Evolutionary conservation across 2,113 vertebrate genomes (phyloP).

Genomic region (Perca flavescens): DNA sequence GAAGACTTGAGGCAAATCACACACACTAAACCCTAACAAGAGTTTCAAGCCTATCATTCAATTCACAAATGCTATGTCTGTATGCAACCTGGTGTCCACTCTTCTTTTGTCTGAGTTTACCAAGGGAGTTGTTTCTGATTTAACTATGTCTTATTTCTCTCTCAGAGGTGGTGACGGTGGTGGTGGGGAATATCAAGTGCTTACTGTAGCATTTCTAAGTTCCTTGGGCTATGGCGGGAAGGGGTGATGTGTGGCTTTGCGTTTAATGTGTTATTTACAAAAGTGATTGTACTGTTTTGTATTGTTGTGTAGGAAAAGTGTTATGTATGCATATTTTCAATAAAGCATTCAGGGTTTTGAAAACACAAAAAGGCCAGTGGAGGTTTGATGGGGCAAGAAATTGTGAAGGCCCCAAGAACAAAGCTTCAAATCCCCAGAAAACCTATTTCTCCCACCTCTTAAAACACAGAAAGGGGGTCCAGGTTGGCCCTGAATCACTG

Average conservation of each 20-base stretch:
- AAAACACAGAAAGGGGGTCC: neutral
- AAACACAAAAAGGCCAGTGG: constrained; percentile 51
- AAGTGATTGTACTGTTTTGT: constrained; percentile 90
- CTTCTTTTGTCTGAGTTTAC: constrained; percentile 72
- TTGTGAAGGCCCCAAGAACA: constrained; percentile 2
- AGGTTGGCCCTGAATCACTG: constrained; percentile 17
- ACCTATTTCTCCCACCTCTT: neutral
- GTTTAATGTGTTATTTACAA: constrained; percentile 78
- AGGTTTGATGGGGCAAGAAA: constrained; percentile 64
- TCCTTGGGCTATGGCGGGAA: constrained; percentile 58
- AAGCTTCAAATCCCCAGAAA: constrained; percentile 26
- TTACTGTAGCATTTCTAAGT: constrained; percentile 80
- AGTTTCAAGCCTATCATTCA: constrained; percentile 57
- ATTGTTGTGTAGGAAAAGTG: constrained; percentile 87
- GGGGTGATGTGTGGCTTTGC: constrained; percentile 65
- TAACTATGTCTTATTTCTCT: constrained; percentile 77
- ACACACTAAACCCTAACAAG: constrained; percentile 47
- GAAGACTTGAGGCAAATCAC: constrained; percentile 47
- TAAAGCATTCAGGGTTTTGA: constrained; percentile 89
- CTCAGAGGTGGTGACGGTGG: constrained; percentile 56
- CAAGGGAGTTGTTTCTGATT: constrained; percentile 72
- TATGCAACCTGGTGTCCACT: constrained; percentile 79
- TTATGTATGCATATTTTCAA: constrained; percentile 89
- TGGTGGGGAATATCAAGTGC: constrained; percentile 69
- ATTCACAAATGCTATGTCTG: constrained; percentile 70